A percentile compares a stretch with the other conserved stretches of the same genome.
These are phyloP conservation scores for Venusia cambrica DNA, from an alignment of 2,888 invertebrate genomes.

Conservation along the genomic window DNA sequence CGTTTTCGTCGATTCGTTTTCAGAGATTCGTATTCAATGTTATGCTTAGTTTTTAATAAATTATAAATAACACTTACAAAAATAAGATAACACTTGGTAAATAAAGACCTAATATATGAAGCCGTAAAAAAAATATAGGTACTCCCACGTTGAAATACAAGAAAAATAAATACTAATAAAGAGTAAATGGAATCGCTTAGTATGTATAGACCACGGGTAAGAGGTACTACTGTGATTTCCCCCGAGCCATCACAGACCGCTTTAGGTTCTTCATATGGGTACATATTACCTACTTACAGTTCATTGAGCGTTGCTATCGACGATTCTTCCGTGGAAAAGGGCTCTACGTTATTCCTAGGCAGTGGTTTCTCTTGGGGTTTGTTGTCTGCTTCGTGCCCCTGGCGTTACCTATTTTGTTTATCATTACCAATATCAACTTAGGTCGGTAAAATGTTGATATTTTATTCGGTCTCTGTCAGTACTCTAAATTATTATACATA, in stretches of 20 bases:
- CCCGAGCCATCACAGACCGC: conserved; percentile 43
- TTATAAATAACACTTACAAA: too few relatives aligned
- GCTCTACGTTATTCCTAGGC: conserved; percentile 16
- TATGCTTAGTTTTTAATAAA: too few relatives aligned
- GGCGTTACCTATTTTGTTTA: conserved; percentile 14
- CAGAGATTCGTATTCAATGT: too few relatives aligned
- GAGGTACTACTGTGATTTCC: conserved; percentile 55
- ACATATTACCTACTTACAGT: conserved; percentile 31
- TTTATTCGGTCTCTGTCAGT: too few relatives aligned
- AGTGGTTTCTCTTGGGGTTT: conserved; percentile 10
- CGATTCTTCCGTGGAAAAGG: conserved; percentile 19
- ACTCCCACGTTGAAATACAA: too few relatives aligned
- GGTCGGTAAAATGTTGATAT: too few relatives aligned
- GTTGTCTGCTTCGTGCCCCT: conserved; percentile 12
- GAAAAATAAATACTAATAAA: conserved; percentile 13
- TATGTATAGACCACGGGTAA: conserved; percentile 33
- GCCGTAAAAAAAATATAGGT: too few relatives aligned
- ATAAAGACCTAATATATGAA: too few relatives aligned
- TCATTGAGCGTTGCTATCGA: conserved; percentile 31
- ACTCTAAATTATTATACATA: too few relatives aligned
- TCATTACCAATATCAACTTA: too few relatives aligned
- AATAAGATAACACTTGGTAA: too few relatives aligned
- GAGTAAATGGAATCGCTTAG: conserved; percentile 24
- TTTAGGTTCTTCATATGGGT: conserved; percentile 38
- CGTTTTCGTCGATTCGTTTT: too few relatives aligned